A percentile compares a stretch with the other conserved stretches of the same genome.
Conservation (phyloP, 2,113 vertebrate species). For the Podiceps cristatus region DNA sequence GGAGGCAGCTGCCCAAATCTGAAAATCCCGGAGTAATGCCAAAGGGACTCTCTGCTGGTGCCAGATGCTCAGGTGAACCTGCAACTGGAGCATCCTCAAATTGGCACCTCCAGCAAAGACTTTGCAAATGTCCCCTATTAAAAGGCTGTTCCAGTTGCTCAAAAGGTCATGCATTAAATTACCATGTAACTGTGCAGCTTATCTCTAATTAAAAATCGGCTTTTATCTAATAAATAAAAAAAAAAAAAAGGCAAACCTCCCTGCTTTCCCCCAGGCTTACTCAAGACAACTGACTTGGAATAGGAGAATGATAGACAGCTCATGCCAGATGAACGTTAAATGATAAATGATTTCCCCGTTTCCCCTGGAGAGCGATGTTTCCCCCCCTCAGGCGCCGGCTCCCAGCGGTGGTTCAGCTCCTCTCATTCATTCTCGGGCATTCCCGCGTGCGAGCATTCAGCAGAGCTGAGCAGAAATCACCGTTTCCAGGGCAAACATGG, state of each 20-base stretch:
- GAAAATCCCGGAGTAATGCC: not conserved
- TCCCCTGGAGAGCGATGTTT: conserved; percentile 4
- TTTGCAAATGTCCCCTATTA: not conserved
- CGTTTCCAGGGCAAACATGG: not conserved
- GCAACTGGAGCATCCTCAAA: not conserved
- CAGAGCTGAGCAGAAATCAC: not conserved
- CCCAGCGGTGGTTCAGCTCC: not conserved
- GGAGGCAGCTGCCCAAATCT: not conserved
- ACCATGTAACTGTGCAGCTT: not conserved
- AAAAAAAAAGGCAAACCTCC: not conserved
- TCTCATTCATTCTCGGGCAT: not conserved
- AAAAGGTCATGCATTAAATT: conserved; percentile 55
- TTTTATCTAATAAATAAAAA: too few species aligned
- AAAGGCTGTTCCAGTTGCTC: not conserved
- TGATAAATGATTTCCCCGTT: conserved; percentile 20
- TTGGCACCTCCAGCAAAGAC: conserved; percentile 32
- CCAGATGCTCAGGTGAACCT: conserved; percentile 1
- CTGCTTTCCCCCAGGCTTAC: not conserved
- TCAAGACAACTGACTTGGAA: conserved; percentile 2
- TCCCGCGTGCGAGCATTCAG: not conserved
- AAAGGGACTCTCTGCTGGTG: not conserved
- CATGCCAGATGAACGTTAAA: not conserved
- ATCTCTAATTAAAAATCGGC: conserved; percentile 31
- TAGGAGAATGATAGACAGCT: conserved; percentile 31
- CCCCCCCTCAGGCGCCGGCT: conserved; percentile 5